Percentiles rank a stretch among this genome's conserved stretches.
These are phyloP conservation scores for Edolisoma coerulescens DNA, from an alignment of 2,113 vertebrate genomes.

Conservation along the genomic window DNA sequence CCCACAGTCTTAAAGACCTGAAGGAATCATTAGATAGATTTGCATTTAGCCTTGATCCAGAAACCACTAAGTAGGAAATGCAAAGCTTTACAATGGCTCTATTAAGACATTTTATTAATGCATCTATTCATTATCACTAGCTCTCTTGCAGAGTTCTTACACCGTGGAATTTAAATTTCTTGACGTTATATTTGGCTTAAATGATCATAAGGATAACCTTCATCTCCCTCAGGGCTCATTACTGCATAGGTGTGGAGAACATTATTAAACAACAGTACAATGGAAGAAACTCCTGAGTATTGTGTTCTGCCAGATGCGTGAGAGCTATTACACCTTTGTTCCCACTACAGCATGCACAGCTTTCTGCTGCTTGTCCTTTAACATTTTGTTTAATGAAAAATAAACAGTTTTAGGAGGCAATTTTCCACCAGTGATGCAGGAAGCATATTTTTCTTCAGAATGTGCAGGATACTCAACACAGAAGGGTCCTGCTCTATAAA, in stretches of 20 bases:
- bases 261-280: neutral
- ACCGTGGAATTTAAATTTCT: neutral
- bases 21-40: neutral
- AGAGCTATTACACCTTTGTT: neutral
- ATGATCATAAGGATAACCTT: neutral
- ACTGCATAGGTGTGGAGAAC: neutral
- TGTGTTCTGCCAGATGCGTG: neutral
- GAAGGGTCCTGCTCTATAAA: neutral
- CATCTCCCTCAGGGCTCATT: neutral
- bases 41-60: neutral
- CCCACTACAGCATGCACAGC: neutral
- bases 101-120: neutral
- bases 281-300: neutral
- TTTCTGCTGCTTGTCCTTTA: neutral
- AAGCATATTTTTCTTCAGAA: neutral
- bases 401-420: neutral
- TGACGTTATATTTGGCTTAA: neutral
- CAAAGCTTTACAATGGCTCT: neutral
- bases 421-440: neutral
- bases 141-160: neutral
- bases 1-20: neutral
- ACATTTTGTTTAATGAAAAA: conserved; percentile 1
- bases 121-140: neutral
- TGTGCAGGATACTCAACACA: neutral
- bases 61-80: neutral